A percentile compares a stretch with the other conserved stretches of the same genome.
These are phyloP conservation scores for Listrodromus nycthemerus DNA, from an alignment of 2,888 invertebrate species.

Conservation along the genomic window DNA sequence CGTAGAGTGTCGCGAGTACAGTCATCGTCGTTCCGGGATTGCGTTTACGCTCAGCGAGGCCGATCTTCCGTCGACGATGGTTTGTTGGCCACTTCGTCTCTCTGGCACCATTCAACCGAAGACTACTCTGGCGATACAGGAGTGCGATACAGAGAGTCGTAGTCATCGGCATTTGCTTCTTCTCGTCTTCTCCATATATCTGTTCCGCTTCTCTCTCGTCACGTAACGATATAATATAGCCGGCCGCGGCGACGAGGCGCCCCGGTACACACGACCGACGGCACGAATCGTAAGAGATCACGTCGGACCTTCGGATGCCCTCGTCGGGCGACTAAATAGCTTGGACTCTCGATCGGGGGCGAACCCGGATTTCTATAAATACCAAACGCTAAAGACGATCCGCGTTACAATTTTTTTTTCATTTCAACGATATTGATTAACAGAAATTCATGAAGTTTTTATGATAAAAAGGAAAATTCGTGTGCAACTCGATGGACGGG, in stretches of 20 bases:
- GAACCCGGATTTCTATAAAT: slow-evolving; percentile 57
- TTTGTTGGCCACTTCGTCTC: slow-evolving; percentile 53
- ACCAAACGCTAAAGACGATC: slow-evolving; percentile 35
- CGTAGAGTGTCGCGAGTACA: not conserved
- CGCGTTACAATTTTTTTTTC: not conserved
- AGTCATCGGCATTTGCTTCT: slow-evolving; percentile 38
- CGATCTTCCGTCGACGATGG: slow-evolving; percentile 60
- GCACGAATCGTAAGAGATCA: slow-evolving; percentile 48
- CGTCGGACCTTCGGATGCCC: slow-evolving; percentile 34
- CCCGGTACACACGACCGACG: slow-evolving; percentile 63
- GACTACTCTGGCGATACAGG: slow-evolving; percentile 9
- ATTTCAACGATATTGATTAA: not conserved
- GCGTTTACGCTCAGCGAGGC: slow-evolving; percentile 37
- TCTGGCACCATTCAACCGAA: slow-evolving; percentile 26
- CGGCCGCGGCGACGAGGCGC: slow-evolving; percentile 48
- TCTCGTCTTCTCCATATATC: slow-evolving; percentile 27
- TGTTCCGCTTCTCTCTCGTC: slow-evolving; percentile 36
- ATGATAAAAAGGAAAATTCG: too few species aligned
- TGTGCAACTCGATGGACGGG: too few species aligned
- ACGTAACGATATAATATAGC: slow-evolving; percentile 50
- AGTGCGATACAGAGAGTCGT: slow-evolving; percentile 35
- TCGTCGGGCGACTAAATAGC: slow-evolving; percentile 33
- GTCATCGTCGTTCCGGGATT: slow-evolving; percentile 28
- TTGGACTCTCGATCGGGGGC: slow-evolving; percentile 17
- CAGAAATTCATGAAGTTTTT: not conserved